Conservation (phyloP, 2,113 vertebrate genomes). For the Synodontis membranacea region DNA sequence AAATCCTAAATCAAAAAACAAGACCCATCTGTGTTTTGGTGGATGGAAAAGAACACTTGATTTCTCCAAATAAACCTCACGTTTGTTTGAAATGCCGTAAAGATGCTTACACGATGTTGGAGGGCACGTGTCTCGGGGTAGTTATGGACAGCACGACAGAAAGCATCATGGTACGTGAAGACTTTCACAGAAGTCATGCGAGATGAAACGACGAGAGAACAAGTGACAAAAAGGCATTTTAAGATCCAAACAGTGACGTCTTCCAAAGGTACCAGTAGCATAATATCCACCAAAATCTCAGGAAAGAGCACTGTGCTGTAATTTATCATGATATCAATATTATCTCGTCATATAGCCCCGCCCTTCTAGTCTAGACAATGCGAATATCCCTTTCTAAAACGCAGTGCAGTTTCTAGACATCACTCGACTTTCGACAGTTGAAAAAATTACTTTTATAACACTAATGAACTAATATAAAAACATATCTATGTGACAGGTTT, state of each 20-base stretch:
- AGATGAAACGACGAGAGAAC: not conserved
- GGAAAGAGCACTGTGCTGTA: not conserved
- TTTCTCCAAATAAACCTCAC: conserved; percentile 11
- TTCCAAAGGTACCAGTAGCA: not conserved
- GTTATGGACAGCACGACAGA: not conserved
- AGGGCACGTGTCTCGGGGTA: not conserved
- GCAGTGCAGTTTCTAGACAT: not conserved
- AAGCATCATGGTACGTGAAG: not conserved
- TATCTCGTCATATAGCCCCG: not conserved
- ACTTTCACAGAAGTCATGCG: not conserved
- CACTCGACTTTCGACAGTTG: not conserved
- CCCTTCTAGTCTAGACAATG: not conserved
- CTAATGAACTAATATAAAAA: not conserved
- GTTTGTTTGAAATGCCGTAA: not conserved
- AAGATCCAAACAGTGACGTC: not conserved
- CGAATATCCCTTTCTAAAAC: not conserved
- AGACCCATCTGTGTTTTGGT: not conserved
- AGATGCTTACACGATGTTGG: not conserved
- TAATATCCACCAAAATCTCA: not conserved
- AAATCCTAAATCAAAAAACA: not conserved
- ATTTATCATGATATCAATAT: not conserved
- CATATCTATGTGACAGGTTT: not conserved
- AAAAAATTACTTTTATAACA: not conserved
- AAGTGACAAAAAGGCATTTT: not conserved
- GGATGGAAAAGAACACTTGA: not conserved